Percentiles rank a stretch among this genome's conserved stretches.
phyloP scores from a whole-genome alignment of 37 sponge, comb jelly and placozoan genomes.

The Cladorhizidae sp. region DNA sequence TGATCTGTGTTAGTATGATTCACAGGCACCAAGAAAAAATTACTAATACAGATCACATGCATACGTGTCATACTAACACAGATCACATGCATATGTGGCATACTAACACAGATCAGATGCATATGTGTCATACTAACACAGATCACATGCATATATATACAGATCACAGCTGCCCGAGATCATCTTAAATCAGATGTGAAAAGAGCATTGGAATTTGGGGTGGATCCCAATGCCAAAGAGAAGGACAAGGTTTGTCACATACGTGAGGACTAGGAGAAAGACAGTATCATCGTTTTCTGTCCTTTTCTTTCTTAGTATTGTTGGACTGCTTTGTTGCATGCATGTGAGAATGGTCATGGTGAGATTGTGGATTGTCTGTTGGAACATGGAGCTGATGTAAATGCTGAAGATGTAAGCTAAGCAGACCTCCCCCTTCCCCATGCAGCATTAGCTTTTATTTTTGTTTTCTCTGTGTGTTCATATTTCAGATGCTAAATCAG shows the following conservation, averaged over 20 bases:
- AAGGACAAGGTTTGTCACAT: neutral
- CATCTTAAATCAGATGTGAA: neutral
- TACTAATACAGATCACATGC: too few relatives aligned
- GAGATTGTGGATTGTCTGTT: neutral
- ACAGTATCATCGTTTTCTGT: neutral
- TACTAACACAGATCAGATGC: too few relatives aligned
- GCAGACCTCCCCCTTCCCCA: too few relatives aligned
- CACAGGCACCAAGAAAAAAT: too few relatives aligned
- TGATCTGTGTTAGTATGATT: too few relatives aligned
- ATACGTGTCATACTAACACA: too few relatives aligned
- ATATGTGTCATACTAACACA: neutral
- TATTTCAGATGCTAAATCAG: neutral
- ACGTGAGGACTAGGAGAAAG: neutral
- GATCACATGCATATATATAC: neutral
- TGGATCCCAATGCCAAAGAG: slow-evolving; percentile 5
- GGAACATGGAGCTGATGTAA: neutral
- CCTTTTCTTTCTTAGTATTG: neutral
- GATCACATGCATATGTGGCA: too few relatives aligned
- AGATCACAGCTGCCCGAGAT: neutral
- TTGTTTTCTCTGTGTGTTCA: too few relatives aligned
- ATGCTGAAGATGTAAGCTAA: slow-evolving; percentile 8
- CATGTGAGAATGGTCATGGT: neutral
- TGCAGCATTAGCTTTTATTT: too few relatives aligned
- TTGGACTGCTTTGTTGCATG: neutral
- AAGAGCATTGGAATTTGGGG: neutral